Conservation (phyloP, 23 tunicate genomes). For the Botrylloides violaceus region DNA sequence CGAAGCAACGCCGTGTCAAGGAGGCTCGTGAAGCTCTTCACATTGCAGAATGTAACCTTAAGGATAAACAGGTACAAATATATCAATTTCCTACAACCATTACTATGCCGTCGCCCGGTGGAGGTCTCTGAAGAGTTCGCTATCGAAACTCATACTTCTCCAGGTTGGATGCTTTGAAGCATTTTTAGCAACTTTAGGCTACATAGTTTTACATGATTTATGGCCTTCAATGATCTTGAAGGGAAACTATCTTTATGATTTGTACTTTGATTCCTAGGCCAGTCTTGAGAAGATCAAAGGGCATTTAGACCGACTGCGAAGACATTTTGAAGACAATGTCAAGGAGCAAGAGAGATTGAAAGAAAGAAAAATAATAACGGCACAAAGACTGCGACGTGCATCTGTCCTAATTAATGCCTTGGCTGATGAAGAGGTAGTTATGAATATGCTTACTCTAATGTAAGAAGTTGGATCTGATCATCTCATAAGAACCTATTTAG, state of each 20-base stretch:
- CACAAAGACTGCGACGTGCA: constrained; percentile 65
- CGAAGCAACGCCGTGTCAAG: constrained; percentile 71
- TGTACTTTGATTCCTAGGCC: constrained; percentile 37
- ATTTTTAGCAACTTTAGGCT: too few species aligned
- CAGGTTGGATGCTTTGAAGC: too few species aligned
- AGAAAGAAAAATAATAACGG: constrained; percentile 52
- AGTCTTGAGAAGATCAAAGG: constrained; percentile 58
- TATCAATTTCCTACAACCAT: too few species aligned
- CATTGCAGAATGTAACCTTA: constrained; percentile 69
- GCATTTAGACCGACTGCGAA: constrained; percentile 52
- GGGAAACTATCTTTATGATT: too few species aligned
- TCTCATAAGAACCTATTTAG: too few species aligned
- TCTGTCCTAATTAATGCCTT: constrained; percentile 64
- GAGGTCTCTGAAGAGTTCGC: too few species aligned
- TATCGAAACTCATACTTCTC: too few species aligned
- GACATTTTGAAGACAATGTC: constrained; percentile 68
- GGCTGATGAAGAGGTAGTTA: constrained; percentile 90
- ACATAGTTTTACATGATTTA: too few species aligned
- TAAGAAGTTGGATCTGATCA: too few species aligned
- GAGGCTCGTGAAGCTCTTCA: constrained; percentile 89
- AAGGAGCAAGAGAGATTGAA: constrained; percentile 59
- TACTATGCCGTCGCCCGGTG: too few species aligned
- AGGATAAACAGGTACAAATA: constrained; percentile 85
- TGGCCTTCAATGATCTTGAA: too few species aligned
- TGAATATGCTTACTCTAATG: too few species aligned